Evolutionary conservation across 2,888 invertebrate species (phyloP).

Genomic region (Chymomyza fuscimana): DNA sequence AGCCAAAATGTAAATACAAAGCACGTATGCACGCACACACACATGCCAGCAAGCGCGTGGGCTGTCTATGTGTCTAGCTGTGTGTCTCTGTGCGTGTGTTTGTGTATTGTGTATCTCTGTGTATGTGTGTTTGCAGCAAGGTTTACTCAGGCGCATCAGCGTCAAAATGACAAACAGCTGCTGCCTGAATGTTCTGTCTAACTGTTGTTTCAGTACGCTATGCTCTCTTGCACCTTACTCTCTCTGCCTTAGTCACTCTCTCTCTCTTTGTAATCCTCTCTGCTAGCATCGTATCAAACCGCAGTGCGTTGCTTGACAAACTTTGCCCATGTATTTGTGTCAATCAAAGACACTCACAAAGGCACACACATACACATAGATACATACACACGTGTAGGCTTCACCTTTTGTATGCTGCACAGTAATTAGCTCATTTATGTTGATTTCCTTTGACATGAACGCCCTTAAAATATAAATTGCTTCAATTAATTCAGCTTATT

Average conservation of each 20-base stretch:
- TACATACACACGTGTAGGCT: background rate
- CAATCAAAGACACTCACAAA: conserved; percentile 51
- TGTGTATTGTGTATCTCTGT: background rate
- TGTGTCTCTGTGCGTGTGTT: background rate
- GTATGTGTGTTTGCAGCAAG: conserved; percentile 5
- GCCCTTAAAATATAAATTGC: conserved; percentile 61
- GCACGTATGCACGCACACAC: background rate
- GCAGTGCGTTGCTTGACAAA: conserved; percentile 51
- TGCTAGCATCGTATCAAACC: conserved; percentile 22
- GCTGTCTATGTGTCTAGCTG: background rate
- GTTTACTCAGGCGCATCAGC: conserved; percentile 39
- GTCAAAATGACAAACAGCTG: conserved; percentile 30
- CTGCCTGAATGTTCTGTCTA: conserved; percentile 16
- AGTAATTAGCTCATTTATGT: conserved; percentile 69
- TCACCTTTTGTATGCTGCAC: conserved; percentile 15
- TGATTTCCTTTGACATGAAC: conserved; percentile 68
- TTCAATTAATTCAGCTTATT: conserved; percentile 68
- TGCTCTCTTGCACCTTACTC: background rate
- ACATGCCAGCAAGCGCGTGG: background rate
- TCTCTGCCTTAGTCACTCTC: background rate
- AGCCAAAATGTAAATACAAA: conserved; percentile 5
- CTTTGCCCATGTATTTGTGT: conserved; percentile 49
- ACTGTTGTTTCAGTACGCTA: background rate
- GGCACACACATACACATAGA: conserved; percentile 4
- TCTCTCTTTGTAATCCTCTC: conserved; percentile 9